Conservation (phyloP, 2,113 vertebrate species). For the Argyrosomus japonicus region DNA sequence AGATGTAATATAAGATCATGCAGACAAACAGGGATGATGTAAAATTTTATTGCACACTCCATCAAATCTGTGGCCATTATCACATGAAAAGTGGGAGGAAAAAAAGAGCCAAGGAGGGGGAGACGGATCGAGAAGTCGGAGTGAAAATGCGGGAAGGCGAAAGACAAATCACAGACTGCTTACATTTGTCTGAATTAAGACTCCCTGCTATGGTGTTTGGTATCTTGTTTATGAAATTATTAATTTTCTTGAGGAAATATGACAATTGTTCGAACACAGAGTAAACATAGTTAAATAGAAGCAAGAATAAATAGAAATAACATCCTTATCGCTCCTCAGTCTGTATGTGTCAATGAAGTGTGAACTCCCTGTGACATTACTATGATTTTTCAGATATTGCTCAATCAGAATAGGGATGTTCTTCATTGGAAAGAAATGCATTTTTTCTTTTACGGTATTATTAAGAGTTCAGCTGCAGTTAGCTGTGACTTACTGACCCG, state of each 20-base stretch:
- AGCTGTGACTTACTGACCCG: background rate
- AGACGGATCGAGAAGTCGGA: background rate
- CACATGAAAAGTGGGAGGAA: background rate
- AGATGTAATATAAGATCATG: background rate
- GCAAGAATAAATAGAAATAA: too few species aligned
- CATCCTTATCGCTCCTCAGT: too few species aligned
- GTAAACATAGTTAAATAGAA: too few species aligned
- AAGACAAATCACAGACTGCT: constrained; percentile 15
- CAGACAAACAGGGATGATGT: background rate
- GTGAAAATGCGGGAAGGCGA: constrained; percentile 6
- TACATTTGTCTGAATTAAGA: constrained; percentile 30
- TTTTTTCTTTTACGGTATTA: background rate
- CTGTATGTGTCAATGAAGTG: too few species aligned
- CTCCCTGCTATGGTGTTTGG: too few species aligned
- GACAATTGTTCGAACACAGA: too few species aligned
- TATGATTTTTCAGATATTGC: background rate
- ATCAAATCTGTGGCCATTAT: background rate
- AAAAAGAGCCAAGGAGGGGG: background rate
- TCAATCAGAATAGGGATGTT: background rate
- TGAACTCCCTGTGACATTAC: too few species aligned
- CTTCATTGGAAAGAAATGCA: background rate
- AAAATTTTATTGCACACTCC: background rate
- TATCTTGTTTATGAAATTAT: too few species aligned
- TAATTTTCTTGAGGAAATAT: too few species aligned
- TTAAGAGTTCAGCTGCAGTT: background rate